phyloP scores from a whole-genome alignment of 1,140 invertebrate species.

The Akabosia matsudoensis region DNA sequence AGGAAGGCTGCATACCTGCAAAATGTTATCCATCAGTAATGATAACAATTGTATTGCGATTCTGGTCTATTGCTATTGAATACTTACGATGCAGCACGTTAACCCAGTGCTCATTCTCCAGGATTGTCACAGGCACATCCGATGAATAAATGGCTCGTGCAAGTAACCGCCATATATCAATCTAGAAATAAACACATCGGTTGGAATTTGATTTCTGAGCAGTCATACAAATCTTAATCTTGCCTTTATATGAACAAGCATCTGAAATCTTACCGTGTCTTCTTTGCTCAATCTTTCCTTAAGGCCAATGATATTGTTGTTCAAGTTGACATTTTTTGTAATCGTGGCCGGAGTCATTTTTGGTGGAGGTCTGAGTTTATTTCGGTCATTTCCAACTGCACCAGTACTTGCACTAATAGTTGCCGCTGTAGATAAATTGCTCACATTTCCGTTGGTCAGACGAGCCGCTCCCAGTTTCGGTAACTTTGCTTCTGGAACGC shows the following conservation, averaged over 20 bases:
- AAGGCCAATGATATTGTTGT: not conserved
- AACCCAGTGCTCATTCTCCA: conserved; percentile 9
- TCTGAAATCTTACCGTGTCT: not conserved
- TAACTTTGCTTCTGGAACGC: conserved; percentile 15
- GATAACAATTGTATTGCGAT: not conserved
- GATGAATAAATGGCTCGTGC: conserved; percentile 7
- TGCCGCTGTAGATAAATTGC: not conserved
- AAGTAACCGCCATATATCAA: conserved; percentile 1
- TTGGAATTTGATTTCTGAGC: not conserved
- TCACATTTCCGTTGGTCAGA: not conserved
- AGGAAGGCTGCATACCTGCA: not conserved
- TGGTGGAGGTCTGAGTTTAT: not conserved
- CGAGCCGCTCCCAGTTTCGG: not conserved
- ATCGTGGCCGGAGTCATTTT: not conserved
- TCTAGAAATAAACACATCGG: not conserved
- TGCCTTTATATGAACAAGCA: no score
- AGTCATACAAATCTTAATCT: no score
- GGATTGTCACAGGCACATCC: not conserved
- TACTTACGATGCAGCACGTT: not conserved
- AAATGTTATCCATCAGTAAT: no score
- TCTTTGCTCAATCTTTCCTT: not conserved
- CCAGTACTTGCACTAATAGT: not conserved
- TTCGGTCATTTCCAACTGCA: not conserved
- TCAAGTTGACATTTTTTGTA: not conserved
- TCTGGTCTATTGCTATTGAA: not conserved